Conservation (phyloP, 1,140 invertebrate species). For the Musca vetustissima region DNA sequence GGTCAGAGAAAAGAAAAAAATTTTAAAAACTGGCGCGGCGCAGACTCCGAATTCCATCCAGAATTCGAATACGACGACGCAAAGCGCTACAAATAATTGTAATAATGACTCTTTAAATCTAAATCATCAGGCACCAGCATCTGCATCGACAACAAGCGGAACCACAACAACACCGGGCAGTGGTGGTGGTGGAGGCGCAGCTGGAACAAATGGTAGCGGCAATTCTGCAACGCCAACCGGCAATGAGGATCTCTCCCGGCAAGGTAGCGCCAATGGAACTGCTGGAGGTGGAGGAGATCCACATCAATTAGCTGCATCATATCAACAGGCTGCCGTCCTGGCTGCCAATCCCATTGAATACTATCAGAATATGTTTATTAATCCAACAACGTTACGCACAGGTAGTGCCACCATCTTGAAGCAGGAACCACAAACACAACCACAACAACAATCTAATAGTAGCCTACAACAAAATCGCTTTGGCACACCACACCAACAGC, state of each 20-base stretch:
- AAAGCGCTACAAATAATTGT: conserved; percentile 42
- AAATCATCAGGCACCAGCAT: conserved; percentile 44
- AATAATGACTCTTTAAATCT: conserved; percentile 51
- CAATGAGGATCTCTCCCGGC: not conserved
- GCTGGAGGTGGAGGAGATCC: conserved; percentile 1
- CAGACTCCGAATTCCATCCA: conserved; percentile 34
- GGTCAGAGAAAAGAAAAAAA: conserved; percentile 55
- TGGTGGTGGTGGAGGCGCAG: conserved; percentile 8
- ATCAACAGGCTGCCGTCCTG: conserved; percentile 37
- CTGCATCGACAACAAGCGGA: conserved; percentile 28
- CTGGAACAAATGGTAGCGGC: conserved; percentile 25
- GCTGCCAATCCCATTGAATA: conserved; percentile 44
- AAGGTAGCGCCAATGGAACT: not conserved
- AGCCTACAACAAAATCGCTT: conserved; percentile 30
- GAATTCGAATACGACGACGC: conserved; percentile 39
- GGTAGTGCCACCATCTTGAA: conserved; percentile 42
- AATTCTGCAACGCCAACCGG: conserved; percentile 2
- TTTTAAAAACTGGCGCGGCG: conserved; percentile 41
- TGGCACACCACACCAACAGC: conserved; percentile 32
- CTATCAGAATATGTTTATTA: conserved; percentile 53
- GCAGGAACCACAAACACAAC: conserved; percentile 44
- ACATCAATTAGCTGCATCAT: conserved; percentile 38
- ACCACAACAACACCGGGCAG: conserved; percentile 28
- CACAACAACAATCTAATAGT: conserved; percentile 34
- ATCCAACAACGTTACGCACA: conserved; percentile 37